A percentile compares a stretch with the other conserved stretches of the same genome.
Evolutionary conservation across 2,888 invertebrate species (phyloP).

Genomic region (Spisula solida): DNA sequence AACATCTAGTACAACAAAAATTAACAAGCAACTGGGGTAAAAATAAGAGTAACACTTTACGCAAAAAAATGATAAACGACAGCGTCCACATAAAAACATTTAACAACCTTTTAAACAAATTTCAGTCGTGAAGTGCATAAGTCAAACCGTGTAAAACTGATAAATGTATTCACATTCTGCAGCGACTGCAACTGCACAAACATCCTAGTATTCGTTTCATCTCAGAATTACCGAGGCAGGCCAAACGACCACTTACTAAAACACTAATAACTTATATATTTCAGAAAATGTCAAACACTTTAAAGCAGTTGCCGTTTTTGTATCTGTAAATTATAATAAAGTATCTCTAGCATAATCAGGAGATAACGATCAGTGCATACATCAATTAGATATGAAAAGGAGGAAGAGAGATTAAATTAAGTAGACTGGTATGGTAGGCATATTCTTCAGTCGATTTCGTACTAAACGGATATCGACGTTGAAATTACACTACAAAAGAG

Average conservation of each 20-base stretch:
- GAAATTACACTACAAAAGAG: not conserved
- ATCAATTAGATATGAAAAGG: not conserved
- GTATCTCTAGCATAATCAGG: not conserved
- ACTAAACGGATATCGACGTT: not conserved
- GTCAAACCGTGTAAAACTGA: no score
- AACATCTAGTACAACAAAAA: no score
- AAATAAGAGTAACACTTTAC: no score
- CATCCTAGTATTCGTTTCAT: no score
- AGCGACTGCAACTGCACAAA: no score
- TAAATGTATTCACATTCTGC: no score
- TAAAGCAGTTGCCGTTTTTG: not conserved
- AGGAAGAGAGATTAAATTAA: not conserved
- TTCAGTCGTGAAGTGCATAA: no score
- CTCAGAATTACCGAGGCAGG: no score
- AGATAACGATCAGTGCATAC: not conserved
- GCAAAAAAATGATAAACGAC: no score
- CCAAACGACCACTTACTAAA: not conserved
- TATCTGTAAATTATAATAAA: not conserved
- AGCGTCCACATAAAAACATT: no score
- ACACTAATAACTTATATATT: not conserved
- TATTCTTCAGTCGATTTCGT: not conserved
- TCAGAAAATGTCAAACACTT: not conserved
- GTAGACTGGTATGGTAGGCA: not conserved
- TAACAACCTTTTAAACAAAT: no score
- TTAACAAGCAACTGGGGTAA: no score